Percentiles rank a stretch among this genome's conserved stretches.
These are phyloP conservation scores for Hydroisotoma schaefferi DNA, from an alignment of 2,888 invertebrate species.

Conservation along the genomic window DNA sequence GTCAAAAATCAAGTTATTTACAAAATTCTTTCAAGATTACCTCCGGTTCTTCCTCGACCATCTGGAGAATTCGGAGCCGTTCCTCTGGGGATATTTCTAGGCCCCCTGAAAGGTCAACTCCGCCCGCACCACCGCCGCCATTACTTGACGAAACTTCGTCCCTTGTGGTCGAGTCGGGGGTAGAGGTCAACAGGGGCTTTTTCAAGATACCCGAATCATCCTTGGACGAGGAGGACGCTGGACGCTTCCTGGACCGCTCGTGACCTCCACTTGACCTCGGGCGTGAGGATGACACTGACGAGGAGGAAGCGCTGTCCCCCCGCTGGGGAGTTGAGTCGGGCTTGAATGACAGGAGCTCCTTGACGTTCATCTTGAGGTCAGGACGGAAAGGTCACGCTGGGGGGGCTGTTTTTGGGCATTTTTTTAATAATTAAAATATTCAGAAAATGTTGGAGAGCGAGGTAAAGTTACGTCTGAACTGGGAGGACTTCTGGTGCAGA, in stretches of 20 bases:
- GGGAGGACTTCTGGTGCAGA: not conserved
- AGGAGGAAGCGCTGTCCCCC: constrained; percentile 4
- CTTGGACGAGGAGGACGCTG: constrained; percentile 15
- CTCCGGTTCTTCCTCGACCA: constrained; percentile 76
- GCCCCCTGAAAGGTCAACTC: constrained; percentile 29
- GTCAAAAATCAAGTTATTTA: not conserved
- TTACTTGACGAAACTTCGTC: constrained; percentile 11
- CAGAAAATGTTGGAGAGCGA: constrained; percentile 8
- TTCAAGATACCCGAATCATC: constrained; percentile 30
- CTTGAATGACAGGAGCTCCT: constrained; percentile 38
- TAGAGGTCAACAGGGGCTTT: constrained; percentile 12
- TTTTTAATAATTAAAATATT: constrained; percentile 26
- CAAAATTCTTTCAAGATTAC: constrained; percentile 52
- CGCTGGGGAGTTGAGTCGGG: constrained; percentile 31
- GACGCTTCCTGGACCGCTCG: constrained; percentile 1
- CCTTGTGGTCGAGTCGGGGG: constrained; percentile 14
- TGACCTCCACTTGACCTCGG: not conserved
- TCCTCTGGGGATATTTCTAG: constrained; percentile 63
- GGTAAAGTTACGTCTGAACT: not conserved
- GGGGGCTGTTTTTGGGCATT: not conserved
- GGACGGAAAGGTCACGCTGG: too few relatives aligned
- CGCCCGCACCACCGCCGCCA: constrained; percentile 7
- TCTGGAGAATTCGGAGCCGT: constrained; percentile 69
- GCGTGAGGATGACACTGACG: not conserved
- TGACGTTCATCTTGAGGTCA: constrained; percentile 40